Evolutionary conservation across 2,113 vertebrate genomes (phyloP), one percentile per base, ranked within the genome.

Genomic region (Athene noctua): DNA sequence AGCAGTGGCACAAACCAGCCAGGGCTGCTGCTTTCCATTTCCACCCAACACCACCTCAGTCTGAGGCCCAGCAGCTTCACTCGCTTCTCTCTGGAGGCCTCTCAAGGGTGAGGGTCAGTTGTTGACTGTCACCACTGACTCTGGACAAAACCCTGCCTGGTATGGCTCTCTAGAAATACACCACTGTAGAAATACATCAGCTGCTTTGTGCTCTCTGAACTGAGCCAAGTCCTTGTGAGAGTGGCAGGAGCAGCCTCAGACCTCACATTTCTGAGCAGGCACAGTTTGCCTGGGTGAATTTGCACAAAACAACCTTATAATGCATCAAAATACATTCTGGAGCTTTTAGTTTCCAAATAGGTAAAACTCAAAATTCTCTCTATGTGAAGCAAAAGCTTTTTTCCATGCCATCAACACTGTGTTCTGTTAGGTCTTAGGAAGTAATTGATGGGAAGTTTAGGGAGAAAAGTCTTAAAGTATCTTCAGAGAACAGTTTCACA

Each of bases 161-260:
- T 44, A 20, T 5, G 2, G n/a, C 23, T 65, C 34, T 70, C 58
- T 27, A 47, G 10, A 61, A 82, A 16, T 2, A 65, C 0, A 26
- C 13, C 34, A 34, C 21, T 1, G 3, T 40, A 40, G 40, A 40
- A 18, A 27, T 40, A 40, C 55, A 13, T 21, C 59, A 44, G 44
- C 26, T 0, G 0, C 32, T 71, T 34, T 11, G 30, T 32, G n/a
- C 1, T 0, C 57, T 38, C n/a, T 6, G 18, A 88, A 32, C 42
- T 73, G 46, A 38, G 55, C 30, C 0, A 0, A 2, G 9, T 14
- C 42, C 51, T 15, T 26, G 26, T 0, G 1, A 62, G 9, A 1
- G 1, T 0, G 3, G 65, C 63, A 73, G 14, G 29, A 75, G 38
- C 0, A 5, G 4, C n/a, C 25, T 73, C 0, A 0, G 27, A 58